These are phyloP conservation scores for Phainopepla nitens DNA, from an alignment of 2,113 vertebrate species.

Conservation along the genomic window DNA sequence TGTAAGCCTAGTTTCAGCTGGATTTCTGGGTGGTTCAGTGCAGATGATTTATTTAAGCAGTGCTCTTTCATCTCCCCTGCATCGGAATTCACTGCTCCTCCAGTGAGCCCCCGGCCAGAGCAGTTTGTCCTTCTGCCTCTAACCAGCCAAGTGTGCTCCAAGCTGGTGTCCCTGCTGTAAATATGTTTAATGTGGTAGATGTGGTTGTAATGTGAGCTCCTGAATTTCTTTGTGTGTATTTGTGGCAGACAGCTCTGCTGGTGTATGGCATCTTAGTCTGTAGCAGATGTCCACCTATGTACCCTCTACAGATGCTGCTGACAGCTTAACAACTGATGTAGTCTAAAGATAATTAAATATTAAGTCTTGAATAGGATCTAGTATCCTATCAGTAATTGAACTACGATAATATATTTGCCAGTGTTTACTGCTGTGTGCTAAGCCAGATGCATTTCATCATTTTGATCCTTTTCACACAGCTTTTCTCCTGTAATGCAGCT, in stretches of 20 bases:
- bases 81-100: background rate
- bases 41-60: background rate
- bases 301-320: background rate
- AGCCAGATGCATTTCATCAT: background rate
- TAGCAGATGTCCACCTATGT: background rate
- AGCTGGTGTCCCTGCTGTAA: background rate
- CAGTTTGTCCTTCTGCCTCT: background rate
- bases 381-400: background rate
- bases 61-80: background rate
- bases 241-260: background rate
- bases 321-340: background rate
- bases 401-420: background rate
- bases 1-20: background rate
- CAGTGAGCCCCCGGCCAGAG: background rate
- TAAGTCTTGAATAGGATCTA: background rate
- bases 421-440: background rate
- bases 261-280: background rate
- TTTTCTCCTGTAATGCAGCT: background rate
- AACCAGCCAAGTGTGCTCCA: background rate
- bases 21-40: background rate
- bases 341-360: slow-evolving; percentile 36
- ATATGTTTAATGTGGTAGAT: background rate
- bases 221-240: background rate
- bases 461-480: background rate
- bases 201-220: background rate